These are phyloP conservation scores for Matsumyia berberina DNA, from an alignment of 2,888 invertebrate genomes.

Conservation along the genomic window DNA sequence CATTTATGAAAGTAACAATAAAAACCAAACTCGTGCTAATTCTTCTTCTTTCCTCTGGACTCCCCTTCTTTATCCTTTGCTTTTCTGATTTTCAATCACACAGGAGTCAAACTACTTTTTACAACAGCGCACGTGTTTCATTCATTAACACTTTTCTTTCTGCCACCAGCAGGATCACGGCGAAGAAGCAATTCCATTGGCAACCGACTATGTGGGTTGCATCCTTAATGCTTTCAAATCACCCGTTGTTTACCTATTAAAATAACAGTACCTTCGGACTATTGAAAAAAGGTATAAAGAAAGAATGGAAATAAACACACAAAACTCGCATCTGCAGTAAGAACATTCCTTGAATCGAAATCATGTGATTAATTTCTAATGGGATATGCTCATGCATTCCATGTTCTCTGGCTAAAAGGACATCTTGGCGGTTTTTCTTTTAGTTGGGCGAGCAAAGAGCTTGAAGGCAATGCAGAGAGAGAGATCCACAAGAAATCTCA, in stretches of 20 bases:
- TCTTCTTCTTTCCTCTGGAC: neutral
- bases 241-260: slow-evolving; percentile 44
- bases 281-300: slow-evolving; percentile 2
- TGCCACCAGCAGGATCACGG: slow-evolving; percentile 21
- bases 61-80: neutral
- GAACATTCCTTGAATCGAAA: slow-evolving; percentile 70
- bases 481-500: slow-evolving; percentile 20
- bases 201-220: slow-evolving; percentile 46
- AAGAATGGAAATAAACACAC: neutral
- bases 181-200: slow-evolving; percentile 47
- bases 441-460: neutral
- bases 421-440: slow-evolving; percentile 11
- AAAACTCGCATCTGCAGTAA: slow-evolving; percentile 69
- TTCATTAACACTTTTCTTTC: slow-evolving; percentile 45
- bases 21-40: too few species aligned
- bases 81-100: neutral
- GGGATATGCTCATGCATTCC: slow-evolving; percentile 52
- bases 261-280: slow-evolving; percentile 48
- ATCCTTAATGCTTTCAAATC: slow-evolving; percentile 31
- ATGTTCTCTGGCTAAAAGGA: slow-evolving; percentile 59
- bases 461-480: slow-evolving; percentile 14
- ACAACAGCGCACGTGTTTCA: slow-evolving; percentile 9
- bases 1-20: too few species aligned
- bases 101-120: neutral
- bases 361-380: slow-evolving; percentile 75